These are phyloP conservation scores for Lipophrys pholis DNA, from an alignment of 2,113 vertebrate species.

Conservation along the genomic window DNA sequence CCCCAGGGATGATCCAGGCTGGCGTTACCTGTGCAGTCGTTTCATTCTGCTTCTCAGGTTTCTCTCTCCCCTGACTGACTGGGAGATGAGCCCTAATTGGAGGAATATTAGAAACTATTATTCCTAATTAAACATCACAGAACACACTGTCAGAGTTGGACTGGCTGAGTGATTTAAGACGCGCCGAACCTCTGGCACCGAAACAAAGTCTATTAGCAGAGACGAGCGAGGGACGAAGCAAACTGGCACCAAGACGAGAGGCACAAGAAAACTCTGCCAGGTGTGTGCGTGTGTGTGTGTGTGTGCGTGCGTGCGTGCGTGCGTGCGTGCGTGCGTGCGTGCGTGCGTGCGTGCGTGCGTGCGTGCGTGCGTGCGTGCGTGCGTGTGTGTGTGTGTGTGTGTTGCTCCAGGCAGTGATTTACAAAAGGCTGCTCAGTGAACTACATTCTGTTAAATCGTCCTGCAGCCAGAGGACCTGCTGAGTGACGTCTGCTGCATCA, in stretches of 20 bases:
- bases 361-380: conserved; percentile 9
- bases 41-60: conserved; percentile 28
- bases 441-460: conserved; percentile 30
- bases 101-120: conserved; percentile 83
- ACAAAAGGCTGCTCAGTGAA: conserved; percentile 35
- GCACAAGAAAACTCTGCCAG: conserved; percentile 66
- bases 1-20: conserved; percentile 53
- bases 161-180: conserved; percentile 76
- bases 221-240: conserved; percentile 70
- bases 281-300: conserved; percentile 50
- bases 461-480: conserved; percentile 20
- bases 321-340: not conserved
- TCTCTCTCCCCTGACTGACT: conserved; percentile 56
- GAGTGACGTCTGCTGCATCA: conserved; percentile 18
- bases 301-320: conserved; percentile 17
- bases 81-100: conserved; percentile 73
- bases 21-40: conserved; percentile 63
- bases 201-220: conserved; percentile 78
- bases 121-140: conserved; percentile 85
- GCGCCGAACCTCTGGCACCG: conserved; percentile 79
- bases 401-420: conserved; percentile 20
- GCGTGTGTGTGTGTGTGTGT: conserved; percentile 1
- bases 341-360: too few species aligned
- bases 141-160: conserved; percentile 78
- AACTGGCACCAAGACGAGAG: conserved; percentile 68